Evolutionary conservation across 2,113 vertebrate genomes (phyloP).

Genomic region (Hemichromis elongatus): DNA sequence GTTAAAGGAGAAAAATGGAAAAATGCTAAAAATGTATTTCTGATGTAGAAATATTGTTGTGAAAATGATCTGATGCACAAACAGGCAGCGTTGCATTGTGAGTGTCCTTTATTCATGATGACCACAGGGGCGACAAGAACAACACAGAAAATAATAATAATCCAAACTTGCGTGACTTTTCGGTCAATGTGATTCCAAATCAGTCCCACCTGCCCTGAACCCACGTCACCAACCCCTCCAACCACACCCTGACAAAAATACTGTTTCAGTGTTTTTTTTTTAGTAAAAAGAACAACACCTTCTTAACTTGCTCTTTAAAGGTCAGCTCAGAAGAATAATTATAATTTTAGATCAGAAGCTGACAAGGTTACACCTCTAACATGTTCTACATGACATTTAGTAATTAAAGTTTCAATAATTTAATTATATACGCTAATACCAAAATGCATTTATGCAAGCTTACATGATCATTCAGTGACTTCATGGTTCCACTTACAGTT

Average conservation of each 20-base stretch:
- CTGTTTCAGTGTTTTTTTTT: background rate
- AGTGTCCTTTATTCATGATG: too few relatives aligned
- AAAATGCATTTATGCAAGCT: background rate
- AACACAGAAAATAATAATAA: background rate
- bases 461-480: rapidly evolving
- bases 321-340: background rate
- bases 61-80: background rate
- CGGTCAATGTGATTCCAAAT: background rate
- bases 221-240: background rate
- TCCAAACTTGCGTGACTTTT: rapidly evolving
- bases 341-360: background rate
- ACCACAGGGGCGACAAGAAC: too few relatives aligned
- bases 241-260: background rate
- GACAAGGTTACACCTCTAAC: background rate
- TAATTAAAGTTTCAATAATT: background rate
- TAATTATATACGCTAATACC: background rate
- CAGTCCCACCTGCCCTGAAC: background rate
- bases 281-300: background rate
- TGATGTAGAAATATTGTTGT: background rate
- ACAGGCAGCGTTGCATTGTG: too few relatives aligned
- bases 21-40: background rate
- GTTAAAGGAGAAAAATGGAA: background rate
- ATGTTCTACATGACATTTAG: rapidly evolving
- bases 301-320: background rate
- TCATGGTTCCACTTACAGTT: rapidly evolving